Base-by-base conservation (phyloP, 1,140 invertebrate species). In the Hetaerina americana region DNA sequence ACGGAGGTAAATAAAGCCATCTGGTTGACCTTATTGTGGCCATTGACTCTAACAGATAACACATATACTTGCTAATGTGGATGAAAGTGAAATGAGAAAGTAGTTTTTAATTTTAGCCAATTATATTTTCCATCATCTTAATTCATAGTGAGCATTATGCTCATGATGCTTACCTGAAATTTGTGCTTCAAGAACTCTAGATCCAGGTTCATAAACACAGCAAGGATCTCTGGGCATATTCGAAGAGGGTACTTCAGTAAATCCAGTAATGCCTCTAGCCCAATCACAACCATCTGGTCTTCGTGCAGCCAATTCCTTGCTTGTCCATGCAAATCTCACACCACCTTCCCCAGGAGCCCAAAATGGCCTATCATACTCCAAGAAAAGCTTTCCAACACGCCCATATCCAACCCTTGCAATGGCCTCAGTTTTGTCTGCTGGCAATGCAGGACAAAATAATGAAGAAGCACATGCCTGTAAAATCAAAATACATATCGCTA, bases 321-420 rank as follows among this genome's bases (percentile, higher is more conserved):
- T 10, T 12, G 26, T 70, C 18, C 57, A 27, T 70, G 57, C 26
- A 8, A 72, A 25, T 5, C 78, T 73, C 25, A 75, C 27, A 5
- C 26, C 2, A 26, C 67, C 75, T 24, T 69, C 28, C 15, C 66
- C 72, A 84, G 86, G 88, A 0, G 88, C 86, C 87, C 90, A 90
- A 78, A 92, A 91, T 0, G 90, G 89, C 70, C 86, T 85, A 12
- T 88, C 85, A 79, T 94, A 96, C 77, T 92, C 88, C 1, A 96
- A 79, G 79, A 92, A 94, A 66, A 96, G 85, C 81, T 94, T 95
- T 73, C 93, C 87, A 12, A 92, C 88, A 24, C 72, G 73, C 10
- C 83, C 84, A 77, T 84, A 93, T 6, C 91, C 92, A n/a, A 93
- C 78, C 77, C 84, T 86, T 66, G 87, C 81, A 68, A 95, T 95